phyloP scores from a whole-genome alignment of 2,113 vertebrate genomes.

The Arenaria interpres region DNA sequence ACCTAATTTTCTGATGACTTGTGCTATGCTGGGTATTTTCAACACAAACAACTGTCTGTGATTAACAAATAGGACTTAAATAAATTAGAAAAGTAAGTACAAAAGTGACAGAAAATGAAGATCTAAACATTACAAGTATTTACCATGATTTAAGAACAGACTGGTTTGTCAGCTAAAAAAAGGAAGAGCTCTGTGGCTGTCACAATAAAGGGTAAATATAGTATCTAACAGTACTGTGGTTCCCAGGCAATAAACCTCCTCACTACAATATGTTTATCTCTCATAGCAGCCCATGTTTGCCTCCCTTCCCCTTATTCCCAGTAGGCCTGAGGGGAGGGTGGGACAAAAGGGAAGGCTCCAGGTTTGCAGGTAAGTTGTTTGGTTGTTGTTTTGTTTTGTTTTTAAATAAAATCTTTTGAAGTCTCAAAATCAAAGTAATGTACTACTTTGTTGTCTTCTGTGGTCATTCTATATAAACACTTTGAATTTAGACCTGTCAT shows the following conservation, averaged over 20 bases:
- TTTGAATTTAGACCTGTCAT: neutral
- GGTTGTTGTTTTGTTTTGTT: neutral
- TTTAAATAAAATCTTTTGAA: neutral
- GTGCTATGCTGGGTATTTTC: neutral
- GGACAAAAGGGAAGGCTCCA: neutral
- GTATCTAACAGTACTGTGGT: neutral
- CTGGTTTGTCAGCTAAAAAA: conserved; percentile 7
- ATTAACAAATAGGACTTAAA: neutral
- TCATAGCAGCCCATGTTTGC: neutral
- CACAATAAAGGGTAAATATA: conserved; percentile 25
- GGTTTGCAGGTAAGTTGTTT: neutral
- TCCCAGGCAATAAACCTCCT: conserved; percentile 41
- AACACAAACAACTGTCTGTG: neutral
- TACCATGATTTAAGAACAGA: neutral
- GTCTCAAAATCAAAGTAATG: neutral
- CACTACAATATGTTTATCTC: neutral
- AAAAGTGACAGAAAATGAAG: neutral
- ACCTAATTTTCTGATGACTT: neutral
- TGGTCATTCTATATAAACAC: neutral
- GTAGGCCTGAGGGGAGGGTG: neutral
- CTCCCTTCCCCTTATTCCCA: neutral
- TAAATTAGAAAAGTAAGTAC: neutral
- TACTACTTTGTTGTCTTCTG: neutral
- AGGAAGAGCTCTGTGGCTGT: neutral
- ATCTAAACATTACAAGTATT: neutral